Base-by-base conservation (phyloP, 2,113 vertebrate genomes). In the Mesembrinibis cayennensis region DNA sequence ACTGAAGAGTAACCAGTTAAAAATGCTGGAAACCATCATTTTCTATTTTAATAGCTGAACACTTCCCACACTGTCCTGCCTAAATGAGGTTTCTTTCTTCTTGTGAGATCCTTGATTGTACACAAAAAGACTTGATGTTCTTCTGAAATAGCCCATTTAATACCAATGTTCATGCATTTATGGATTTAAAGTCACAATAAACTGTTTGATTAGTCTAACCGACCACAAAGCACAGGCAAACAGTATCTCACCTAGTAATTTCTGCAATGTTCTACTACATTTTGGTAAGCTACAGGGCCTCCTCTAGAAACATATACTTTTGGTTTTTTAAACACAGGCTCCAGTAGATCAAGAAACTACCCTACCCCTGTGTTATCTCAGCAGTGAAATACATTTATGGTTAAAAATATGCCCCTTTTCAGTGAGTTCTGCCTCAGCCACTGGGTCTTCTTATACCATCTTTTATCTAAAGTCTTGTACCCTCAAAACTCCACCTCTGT, bases 21-120 rank as follows among this genome's bases (percentile, higher is more conserved):
- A 86, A 95, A 71, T 2, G 7, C 79, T 93, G 58, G 79, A 90
- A 94, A 88, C 71, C 62, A 53, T 86, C 19, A 42, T 83, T 93
- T 93, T 66, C 85, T 86, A 47, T 92, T 96, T 92, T 81, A 96
- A 93, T 44, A 88, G 95, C 85, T 58, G 79, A 93, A 88, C 90
- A 66, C 74, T 90, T 92, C 90, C 93, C 66, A 83, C 78, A 90
- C 88, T 78, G 88, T 62, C 93, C 92, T 96, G 67, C 74, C 76
- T 90, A 94, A 94, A 96, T 70, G 92, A 90, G 85, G 67, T 81
- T 88, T 73, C 70, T 92, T 83, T 85, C 82, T 88, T 88, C 79
- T 72, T 1, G 8, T 47, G 79, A 73, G 74, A 95, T 65, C 85
- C 83, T 38, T 66, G 82, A 88, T 38, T 74, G 80, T 89, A 92